These are phyloP conservation scores for Fregata magnificens DNA, from an alignment of 2,113 vertebrate species.

Conservation along the genomic window DNA sequence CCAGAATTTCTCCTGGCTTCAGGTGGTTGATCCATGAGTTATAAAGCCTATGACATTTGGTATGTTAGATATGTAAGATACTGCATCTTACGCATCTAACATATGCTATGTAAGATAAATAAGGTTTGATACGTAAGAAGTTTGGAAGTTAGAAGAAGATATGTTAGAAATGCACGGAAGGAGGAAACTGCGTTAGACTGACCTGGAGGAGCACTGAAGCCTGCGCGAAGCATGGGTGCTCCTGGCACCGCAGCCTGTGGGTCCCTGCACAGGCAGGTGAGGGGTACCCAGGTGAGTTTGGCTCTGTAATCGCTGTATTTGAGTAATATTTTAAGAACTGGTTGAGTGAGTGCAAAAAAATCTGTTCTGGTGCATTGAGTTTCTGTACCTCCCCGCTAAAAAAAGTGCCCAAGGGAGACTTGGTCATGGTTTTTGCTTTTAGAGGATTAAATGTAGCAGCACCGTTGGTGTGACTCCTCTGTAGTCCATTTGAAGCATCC, in stretches of 20 bases:
- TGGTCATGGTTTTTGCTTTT: constrained; percentile 25
- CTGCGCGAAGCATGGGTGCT: fast-evolving
- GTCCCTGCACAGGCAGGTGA: neutral
- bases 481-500: neutral
- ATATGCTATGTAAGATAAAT: neutral
- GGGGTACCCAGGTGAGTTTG: neutral
- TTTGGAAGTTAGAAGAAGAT: too few species aligned
- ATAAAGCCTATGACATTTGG: neutral
- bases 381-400: neutral
- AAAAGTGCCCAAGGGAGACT: neutral
- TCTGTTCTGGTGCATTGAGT: neutral
- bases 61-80: fast-evolving
- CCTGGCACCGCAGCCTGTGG: neutral
- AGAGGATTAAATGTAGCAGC: constrained; percentile 30
- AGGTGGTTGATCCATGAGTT: neutral
- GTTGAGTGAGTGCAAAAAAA: neutral
- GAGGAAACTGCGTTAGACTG: neutral
- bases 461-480: neutral
- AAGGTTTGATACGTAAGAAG: neutral
- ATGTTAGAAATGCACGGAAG: neutral
- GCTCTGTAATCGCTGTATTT: neutral
- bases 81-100: fast-evolving
- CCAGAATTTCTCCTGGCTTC: neutral
- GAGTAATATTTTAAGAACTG: neutral
- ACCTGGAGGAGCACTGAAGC: neutral